Conservation (phyloP, 2,113 vertebrate genomes). For the Sinocyclocheilus anshuiensis region DNA sequence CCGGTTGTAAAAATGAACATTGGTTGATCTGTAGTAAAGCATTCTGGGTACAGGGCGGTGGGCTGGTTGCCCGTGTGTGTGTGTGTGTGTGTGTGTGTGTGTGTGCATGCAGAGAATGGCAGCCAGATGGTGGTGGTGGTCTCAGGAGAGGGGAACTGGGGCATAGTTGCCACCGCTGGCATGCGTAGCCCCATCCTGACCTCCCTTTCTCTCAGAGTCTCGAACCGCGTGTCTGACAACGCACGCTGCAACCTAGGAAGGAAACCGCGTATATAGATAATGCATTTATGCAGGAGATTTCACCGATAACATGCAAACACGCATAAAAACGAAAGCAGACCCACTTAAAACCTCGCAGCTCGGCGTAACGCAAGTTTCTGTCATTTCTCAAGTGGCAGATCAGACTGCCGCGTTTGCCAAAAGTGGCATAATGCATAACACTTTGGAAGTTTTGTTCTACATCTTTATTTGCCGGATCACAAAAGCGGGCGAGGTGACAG, state of each 20-base stretch:
- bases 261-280: slow-evolving; percentile 32
- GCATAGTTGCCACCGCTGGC: slow-evolving; percentile 55
- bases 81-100: slow-evolving; percentile 32
- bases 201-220: slow-evolving; percentile 50
- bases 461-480: slow-evolving; percentile 26
- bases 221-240: slow-evolving; percentile 14
- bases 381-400: slow-evolving; percentile 10
- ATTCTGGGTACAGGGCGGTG: slow-evolving; percentile 37
- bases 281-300: slow-evolving; percentile 19
- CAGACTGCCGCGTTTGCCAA: neutral
- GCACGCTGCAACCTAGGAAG: slow-evolving; percentile 25
- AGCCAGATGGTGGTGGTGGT: slow-evolving; percentile 58
- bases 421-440: slow-evolving; percentile 9
- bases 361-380: neutral
- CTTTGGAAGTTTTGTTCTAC: slow-evolving; percentile 26
- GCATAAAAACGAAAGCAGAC: slow-evolving; percentile 9
- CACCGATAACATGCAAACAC: neutral
- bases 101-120: slow-evolving; percentile 48
- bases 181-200: slow-evolving; percentile 54
- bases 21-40: neutral
- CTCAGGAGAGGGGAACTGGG: slow-evolving; percentile 54
- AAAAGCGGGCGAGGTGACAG: neutral
- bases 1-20: neutral
- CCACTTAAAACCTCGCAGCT: neutral
- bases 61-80: slow-evolving; percentile 29